phyloP scores from a whole-genome alignment of 2,113 vertebrate genomes.

The Percina caprodes region DNA sequence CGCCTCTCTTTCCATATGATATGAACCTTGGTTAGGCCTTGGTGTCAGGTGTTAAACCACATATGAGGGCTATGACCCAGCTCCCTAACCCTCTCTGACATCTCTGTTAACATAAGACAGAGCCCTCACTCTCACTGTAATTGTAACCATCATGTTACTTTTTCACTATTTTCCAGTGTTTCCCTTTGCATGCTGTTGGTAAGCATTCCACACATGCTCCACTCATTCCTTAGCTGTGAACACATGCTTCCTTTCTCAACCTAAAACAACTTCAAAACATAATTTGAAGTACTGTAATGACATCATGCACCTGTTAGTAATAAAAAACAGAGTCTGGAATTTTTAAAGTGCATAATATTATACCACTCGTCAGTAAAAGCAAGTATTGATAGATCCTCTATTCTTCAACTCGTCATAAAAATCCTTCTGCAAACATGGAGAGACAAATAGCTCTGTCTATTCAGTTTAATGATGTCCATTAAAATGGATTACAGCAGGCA shows the following conservation, averaged over 20 bases:
- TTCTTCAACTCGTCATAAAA: slow-evolving; percentile 46
- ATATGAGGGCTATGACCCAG: slow-evolving; percentile 68
- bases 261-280: slow-evolving; percentile 9
- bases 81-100: slow-evolving; percentile 69
- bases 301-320: slow-evolving; percentile 41
- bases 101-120: slow-evolving; percentile 66
- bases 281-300: slow-evolving; percentile 16
- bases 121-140: slow-evolving; percentile 61
- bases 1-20: slow-evolving; percentile 44
- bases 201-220: slow-evolving; percentile 28
- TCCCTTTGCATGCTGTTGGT: slow-evolving; percentile 46
- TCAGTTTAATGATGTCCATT: slow-evolving; percentile 59
- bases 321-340: slow-evolving; percentile 34
- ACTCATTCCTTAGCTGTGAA: slow-evolving; percentile 23
- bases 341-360: slow-evolving; percentile 33
- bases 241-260: slow-evolving; percentile 6
- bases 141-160: slow-evolving; percentile 59
- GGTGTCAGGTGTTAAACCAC: slow-evolving; percentile 70
- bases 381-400: slow-evolving; percentile 47
- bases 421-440: slow-evolving; percentile 30
- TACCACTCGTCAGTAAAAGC: slow-evolving; percentile 29
- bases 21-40: slow-evolving; percentile 40
- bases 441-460: slow-evolving; percentile 29
- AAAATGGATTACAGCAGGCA: slow-evolving; percentile 56
- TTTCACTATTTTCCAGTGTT: slow-evolving; percentile 51